Evolutionary conservation across 1,140 invertebrate genomes (phyloP), one percentile per base, ranked within the genome.

Genomic region (Drosophila burlai): DNA sequence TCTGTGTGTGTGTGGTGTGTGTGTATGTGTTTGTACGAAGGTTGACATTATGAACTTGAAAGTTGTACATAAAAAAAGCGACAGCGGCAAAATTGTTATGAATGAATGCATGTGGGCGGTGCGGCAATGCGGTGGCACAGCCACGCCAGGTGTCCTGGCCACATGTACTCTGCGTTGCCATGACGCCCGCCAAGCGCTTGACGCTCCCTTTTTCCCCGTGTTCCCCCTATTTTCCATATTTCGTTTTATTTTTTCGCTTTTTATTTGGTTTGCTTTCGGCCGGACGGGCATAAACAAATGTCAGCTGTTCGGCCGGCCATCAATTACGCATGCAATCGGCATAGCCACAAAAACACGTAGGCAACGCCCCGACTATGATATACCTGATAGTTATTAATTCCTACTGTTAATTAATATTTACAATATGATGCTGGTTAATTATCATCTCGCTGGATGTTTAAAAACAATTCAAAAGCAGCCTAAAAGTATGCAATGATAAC

Each of bases 1-100:
- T 55, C 34, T 15, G 21, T 49, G 47, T 49, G 3, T 47, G 21
- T 61, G 36, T 46, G 24, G 40, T 47, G 38, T 7, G 42, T 34
- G 38, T 57, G n/a, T 57, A 13, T 47, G 40, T 64, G 45, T 64
- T 21, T 65, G 75, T 76, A 69, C 79, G 85, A 90, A 90, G 85
- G 85, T 90, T 90, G 85, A 90, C 85, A 90, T 90, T 90, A 90
- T 90, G 85, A 90, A 90, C 85, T 90, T 90, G 85, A 90, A 90
- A 90, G 79, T 90, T 76, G 84, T 89, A 81, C 87, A 62, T 83
- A 76, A 62, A 54, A 49, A 68, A 58, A 59, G 60, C 47, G 46
- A 40, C 52, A 49, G 50, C 47, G 47, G 34, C 40, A 45, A 84
- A 80, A 84, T 79, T 90, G 78, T 90, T 90, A 90, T 90, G 85